Evolutionary conservation across 1,140 invertebrate genomes (phyloP).

Genomic region (Mylabris phalerata): DNA sequence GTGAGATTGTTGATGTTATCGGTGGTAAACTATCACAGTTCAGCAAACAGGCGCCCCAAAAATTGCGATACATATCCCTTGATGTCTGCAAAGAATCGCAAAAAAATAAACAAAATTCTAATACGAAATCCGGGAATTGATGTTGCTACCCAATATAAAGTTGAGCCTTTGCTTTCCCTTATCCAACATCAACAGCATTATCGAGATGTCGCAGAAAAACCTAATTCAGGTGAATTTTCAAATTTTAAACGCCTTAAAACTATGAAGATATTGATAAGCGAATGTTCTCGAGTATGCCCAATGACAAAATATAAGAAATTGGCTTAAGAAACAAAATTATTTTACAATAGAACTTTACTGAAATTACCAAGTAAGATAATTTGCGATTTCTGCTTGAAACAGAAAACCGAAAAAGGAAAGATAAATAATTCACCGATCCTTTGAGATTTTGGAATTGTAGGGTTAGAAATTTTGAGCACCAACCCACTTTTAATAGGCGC

Average conservation of each 20-base stretch:
- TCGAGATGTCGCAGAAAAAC: slow-evolving; percentile 13
- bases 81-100: slow-evolving; percentile 30
- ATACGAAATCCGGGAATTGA: slow-evolving; percentile 13
- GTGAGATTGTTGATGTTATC: slow-evolving; percentile 42
- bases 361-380: too few relatives aligned
- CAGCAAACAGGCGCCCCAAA: slow-evolving; percentile 29
- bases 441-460: too few relatives aligned
- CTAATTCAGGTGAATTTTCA: slow-evolving; percentile 29
- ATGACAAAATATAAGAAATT: too few relatives aligned
- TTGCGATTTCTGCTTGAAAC: too few relatives aligned
- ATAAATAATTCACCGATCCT: too few relatives aligned
- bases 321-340: too few relatives aligned
- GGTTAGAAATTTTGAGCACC: neutral
- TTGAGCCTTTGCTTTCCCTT: slow-evolving; percentile 11
- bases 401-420: too few relatives aligned
- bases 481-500: neutral
- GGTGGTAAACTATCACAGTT: slow-evolving; percentile 30
- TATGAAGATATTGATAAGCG: slow-evolving; percentile 22
- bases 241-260: slow-evolving; percentile 25
- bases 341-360: too few relatives aligned
- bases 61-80: slow-evolving; percentile 36
- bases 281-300: too few relatives aligned
- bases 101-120: slow-evolving; percentile 35
- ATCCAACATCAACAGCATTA: slow-evolving; percentile 20
- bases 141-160: slow-evolving; percentile 1